Conservation (phyloP, 2,797 vertebrate genomes). For the Cirrhinus molitorella region DNA sequence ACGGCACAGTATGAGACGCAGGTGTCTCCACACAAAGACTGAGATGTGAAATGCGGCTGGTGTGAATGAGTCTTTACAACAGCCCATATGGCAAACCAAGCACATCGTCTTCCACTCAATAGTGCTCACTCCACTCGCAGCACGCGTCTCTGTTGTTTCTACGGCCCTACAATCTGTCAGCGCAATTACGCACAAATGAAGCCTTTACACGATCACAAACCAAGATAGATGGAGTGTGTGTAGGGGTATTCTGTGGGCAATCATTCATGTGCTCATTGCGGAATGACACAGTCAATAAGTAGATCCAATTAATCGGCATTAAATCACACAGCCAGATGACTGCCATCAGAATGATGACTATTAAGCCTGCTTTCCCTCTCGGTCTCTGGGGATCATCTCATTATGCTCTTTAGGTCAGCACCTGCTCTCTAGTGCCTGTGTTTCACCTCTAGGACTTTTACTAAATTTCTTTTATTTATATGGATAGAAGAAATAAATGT, state of each 20-base stretch:
- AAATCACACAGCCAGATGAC: constrained; percentile 50
- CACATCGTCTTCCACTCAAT: constrained; percentile 37
- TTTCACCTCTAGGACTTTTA: constrained; percentile 3
- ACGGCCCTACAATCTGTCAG: constrained; percentile 17
- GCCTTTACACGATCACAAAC: constrained; percentile 21
- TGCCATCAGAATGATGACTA: constrained; percentile 8
- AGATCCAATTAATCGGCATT: constrained; percentile 44
- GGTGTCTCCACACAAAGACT: constrained; percentile 42
- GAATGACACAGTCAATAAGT: constrained; percentile 35
- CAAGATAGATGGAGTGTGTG: constrained; percentile 29
- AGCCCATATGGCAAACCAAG: constrained; percentile 41
- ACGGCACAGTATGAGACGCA: constrained; percentile 16
- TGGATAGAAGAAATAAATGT: background rate
- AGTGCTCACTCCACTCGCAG: constrained; percentile 9
- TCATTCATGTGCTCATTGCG: constrained; percentile 34
- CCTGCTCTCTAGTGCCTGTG: background rate
- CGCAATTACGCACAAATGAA: constrained; percentile 36
- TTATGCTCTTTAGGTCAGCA: constrained; percentile 17
- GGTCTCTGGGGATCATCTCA: background rate
- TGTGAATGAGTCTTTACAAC: constrained; percentile 44
- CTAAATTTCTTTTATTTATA: background rate
- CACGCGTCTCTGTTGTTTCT: constrained; percentile 33
- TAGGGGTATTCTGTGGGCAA: constrained; percentile 10
- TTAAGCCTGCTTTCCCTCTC: background rate
- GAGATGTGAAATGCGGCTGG: constrained; percentile 28